Evolutionary conservation across 1,140 invertebrate species (phyloP).

Genomic region (Gryllus bimaculatus): DNA sequence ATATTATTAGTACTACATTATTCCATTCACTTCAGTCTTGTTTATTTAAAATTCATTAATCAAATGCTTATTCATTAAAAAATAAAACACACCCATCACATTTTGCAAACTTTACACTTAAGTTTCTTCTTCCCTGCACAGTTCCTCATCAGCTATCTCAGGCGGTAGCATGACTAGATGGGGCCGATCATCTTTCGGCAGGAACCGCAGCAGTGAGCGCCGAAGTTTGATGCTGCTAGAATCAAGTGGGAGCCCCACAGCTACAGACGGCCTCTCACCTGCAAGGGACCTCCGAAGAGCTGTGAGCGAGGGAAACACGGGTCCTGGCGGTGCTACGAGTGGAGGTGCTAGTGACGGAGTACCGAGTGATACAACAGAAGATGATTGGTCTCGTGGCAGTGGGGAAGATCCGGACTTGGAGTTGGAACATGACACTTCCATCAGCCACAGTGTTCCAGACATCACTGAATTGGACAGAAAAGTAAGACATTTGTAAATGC

Average conservation of each 20-base stretch:
- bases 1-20: no score
- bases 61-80: neutral
- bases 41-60: neutral
- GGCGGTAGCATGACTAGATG: constrained; percentile 19
- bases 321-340: constrained; percentile 27
- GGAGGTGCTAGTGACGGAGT: constrained; percentile 53
- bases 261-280: neutral
- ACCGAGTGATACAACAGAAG: constrained; percentile 53
- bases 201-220: constrained; percentile 20
- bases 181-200: constrained; percentile 1
- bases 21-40: no score
- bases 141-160: constrained; percentile 21
- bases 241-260: neutral
- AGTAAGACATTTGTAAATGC: constrained; percentile 29
- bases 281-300: constrained; percentile 33
- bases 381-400: constrained; percentile 56
- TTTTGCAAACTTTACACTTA: neutral
- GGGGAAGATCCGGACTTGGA: constrained; percentile 45
- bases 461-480: constrained; percentile 53
- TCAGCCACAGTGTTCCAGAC: constrained; percentile 21
- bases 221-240: constrained; percentile 17
- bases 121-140: neutral
- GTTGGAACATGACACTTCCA: constrained; percentile 26
- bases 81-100: no score
- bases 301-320: constrained; percentile 33